Base-by-base conservation (phyloP, 1,140 invertebrate species). In the Mizuhopecten yessoensis region DNA sequence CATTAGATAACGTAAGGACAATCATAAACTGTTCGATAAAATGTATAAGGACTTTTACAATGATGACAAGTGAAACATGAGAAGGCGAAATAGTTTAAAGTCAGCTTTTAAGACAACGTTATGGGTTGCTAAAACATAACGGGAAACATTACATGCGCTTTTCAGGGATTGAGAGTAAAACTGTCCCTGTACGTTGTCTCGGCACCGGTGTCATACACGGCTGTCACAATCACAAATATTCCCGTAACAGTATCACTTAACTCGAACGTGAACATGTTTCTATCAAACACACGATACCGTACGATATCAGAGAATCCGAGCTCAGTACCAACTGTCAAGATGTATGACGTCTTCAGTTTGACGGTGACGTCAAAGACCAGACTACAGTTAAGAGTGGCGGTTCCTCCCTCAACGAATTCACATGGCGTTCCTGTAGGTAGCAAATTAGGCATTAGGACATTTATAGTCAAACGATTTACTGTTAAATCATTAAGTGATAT, bases 221-320 rank as follows among this genome's bases (percentile, higher is more conserved):
- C 57, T 29, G 57, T 75, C 29, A 75, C 57, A 5, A 75, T 75
- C 1, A 75, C 57, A 75, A 75, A 75, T 3, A 75, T 23, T 75
- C 29, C 57, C n/a, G 57, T n/a, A 2, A 75, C 23, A 75, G 1
- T 29, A 75, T 75, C n/a, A n/a, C 17, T n/a, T 5, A 75, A 29
- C 23, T 29, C 5, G 23, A 75, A 75, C 57, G 57, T 75, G n/a
- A 75, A 75, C 9, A 75, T n/a, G 57, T 75, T 29, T 3, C 11
- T 13, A n/a, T 29, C 57, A 75, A 75, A 75, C 5, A 29, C 57
- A 7, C 11, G 57, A 75, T 75, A 75, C 57, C 57, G 9, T 17
- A 75, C 57, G 11, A 75, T 17, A 75, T 75, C 57, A 75, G 57
- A 75, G 57, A 75, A 75, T 75, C 57, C 57, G 23, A 75, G 57